Conservation (phyloP, 2,888 invertebrate species). For the Nomada flava region DNA sequence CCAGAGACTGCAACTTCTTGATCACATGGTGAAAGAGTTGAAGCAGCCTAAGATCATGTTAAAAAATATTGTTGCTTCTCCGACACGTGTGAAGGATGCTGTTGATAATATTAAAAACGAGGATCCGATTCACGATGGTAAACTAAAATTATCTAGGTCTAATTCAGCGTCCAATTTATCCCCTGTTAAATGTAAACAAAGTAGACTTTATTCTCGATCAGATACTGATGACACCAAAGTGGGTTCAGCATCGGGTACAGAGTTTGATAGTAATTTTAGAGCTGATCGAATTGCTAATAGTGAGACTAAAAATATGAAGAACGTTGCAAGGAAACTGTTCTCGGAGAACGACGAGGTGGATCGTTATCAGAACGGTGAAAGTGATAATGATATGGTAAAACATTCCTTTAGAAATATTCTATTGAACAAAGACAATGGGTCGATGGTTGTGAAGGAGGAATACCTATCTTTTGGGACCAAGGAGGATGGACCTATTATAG, state of each 20-base stretch:
- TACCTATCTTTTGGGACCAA: slow-evolving; percentile 29
- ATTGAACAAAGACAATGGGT: slow-evolving; percentile 17
- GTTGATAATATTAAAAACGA: not conserved
- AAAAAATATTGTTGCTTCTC: slow-evolving; percentile 15
- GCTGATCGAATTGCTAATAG: not conserved
- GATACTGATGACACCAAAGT: slow-evolving; percentile 60
- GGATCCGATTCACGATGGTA: not conserved
- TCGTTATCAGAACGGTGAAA: slow-evolving; percentile 5
- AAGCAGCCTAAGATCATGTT: slow-evolving; percentile 75
- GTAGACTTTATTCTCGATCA: slow-evolving; percentile 58
- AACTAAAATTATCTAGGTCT: slow-evolving; percentile 68
- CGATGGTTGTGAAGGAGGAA: slow-evolving; percentile 32
- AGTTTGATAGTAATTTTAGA: slow-evolving; percentile 3
- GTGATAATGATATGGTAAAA: slow-evolving; percentile 16
- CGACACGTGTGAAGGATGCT: not conserved
- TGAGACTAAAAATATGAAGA: slow-evolving; percentile 22
- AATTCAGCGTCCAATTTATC: slow-evolving; percentile 71
- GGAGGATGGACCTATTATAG: slow-evolving; percentile 21
- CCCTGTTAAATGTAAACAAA: slow-evolving; percentile 56
- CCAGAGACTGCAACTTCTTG: slow-evolving; percentile 77
- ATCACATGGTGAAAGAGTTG: slow-evolving; percentile 80
- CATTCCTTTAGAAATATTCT: slow-evolving; percentile 22
- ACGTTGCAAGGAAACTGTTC: not conserved
- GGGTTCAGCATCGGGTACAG: not conserved
- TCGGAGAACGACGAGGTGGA: not conserved